phyloP scores from a whole-genome alignment of 1,140 invertebrate species.

The Drosophila virilis region DNA sequence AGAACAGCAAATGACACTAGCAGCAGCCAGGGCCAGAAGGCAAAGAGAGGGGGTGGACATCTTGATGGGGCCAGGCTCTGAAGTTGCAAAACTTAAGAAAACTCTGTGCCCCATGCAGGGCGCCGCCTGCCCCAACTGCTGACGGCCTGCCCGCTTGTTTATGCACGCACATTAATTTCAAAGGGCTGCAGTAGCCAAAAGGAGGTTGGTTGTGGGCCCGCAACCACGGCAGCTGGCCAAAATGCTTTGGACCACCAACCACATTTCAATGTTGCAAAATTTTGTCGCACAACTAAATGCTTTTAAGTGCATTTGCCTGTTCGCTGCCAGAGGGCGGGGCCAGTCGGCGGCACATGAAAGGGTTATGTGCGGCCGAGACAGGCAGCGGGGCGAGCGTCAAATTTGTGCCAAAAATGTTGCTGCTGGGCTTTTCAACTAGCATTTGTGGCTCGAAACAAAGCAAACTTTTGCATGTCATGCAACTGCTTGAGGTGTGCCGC shows the following conservation, averaged over 20 bases:
- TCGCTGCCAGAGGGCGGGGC: slow-evolving; percentile 2
- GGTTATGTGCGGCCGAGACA: background rate
- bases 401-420: slow-evolving; percentile 31
- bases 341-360: background rate
- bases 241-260: slow-evolving; percentile 36
- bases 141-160: slow-evolving; percentile 55
- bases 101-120: slow-evolving; percentile 13
- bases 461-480: slow-evolving; percentile 22
- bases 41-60: background rate
- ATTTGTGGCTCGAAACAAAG: slow-evolving; percentile 26
- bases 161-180: slow-evolving; percentile 78
- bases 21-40: background rate
- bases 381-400: background rate
- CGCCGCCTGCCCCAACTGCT: background rate
- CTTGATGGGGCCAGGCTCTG: too few relatives aligned
- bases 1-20: slow-evolving; percentile 34
- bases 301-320: slow-evolving; percentile 79
- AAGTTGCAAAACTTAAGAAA: slow-evolving; percentile 58
- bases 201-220: background rate
- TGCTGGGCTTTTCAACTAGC: slow-evolving; percentile 19
- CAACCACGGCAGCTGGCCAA: slow-evolving; percentile 19
- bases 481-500: slow-evolving; percentile 41
- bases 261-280: slow-evolving; percentile 72
- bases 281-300: slow-evolving; percentile 78
- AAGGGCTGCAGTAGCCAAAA: slow-evolving; percentile 39